Evolutionary conservation across 1,140 invertebrate species (phyloP).

Genomic region (Planococcus citri): DNA sequence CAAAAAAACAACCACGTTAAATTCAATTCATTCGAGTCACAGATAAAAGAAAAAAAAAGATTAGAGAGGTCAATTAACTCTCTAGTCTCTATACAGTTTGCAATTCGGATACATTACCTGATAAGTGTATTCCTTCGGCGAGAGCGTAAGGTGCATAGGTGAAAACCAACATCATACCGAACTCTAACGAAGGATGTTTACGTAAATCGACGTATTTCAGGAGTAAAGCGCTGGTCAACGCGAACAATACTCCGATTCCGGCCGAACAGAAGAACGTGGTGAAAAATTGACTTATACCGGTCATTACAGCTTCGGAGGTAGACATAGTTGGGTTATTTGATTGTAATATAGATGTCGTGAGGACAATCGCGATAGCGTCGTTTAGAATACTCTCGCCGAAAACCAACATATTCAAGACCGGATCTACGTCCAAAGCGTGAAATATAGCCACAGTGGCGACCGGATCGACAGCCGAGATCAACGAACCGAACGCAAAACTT

Average conservation of each 20-base stretch:
- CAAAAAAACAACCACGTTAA: too few species aligned
- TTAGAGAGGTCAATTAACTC: background rate
- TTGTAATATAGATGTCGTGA: slow-evolving; percentile 78
- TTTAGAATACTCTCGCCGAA: slow-evolving; percentile 97
- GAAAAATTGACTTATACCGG: slow-evolving; percentile 83
- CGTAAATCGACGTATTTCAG: slow-evolving; percentile 92
- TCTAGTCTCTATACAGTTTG: too few species aligned
- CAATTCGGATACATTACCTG: slow-evolving; percentile 45
- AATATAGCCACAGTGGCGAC: slow-evolving; percentile 98
- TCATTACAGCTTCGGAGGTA: slow-evolving; percentile 71
- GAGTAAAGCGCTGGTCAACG: slow-evolving; percentile 81
- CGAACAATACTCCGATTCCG: slow-evolving; percentile 90
- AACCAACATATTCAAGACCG: slow-evolving; percentile 94
- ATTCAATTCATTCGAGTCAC: too few species aligned
- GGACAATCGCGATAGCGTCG: slow-evolving; percentile 94
- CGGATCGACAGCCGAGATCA: slow-evolving; percentile 98
- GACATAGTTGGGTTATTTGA: slow-evolving; percentile 58
- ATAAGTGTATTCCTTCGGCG: slow-evolving; percentile 91
- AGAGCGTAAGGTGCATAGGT: slow-evolving; percentile 96
- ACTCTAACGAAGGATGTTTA: slow-evolving; percentile 95
- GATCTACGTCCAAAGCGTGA: slow-evolving; percentile 88
- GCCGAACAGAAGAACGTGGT: slow-evolving; percentile 98
- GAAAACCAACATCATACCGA: slow-evolving; percentile 96
- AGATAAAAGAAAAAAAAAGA: background rate
- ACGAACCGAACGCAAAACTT: slow-evolving; percentile 94